Conservation (phyloP, 2,113 vertebrate species). For the Zosterops lateralis region DNA sequence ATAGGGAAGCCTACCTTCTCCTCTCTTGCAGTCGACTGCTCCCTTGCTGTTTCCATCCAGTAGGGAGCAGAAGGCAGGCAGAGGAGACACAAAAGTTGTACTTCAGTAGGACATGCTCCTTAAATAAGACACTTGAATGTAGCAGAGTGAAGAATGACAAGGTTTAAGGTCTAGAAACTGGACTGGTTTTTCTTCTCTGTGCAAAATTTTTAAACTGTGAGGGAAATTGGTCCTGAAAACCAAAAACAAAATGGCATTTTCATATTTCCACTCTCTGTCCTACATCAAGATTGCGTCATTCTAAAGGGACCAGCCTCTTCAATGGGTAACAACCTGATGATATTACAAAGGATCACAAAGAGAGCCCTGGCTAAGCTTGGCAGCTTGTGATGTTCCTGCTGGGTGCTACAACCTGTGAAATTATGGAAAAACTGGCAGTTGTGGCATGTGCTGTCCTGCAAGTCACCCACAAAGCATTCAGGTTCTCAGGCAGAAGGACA, state of each 20-base stretch:
- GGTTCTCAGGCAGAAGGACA: not conserved
- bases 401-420: not conserved
- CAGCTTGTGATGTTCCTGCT: not conserved
- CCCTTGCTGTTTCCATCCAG: accelerated
- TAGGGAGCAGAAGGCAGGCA: not conserved
- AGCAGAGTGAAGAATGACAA: not conserved
- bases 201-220: not conserved
- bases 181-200: too few species aligned
- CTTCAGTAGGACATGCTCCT: not conserved
- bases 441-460: not conserved
- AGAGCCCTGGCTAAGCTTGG: accelerated
- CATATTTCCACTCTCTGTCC: not conserved
- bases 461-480: not conserved
- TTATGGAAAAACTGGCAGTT: not conserved
- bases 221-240: not conserved
- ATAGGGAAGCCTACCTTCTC: not conserved
- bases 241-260: not conserved
- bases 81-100: accelerated
- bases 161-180: not conserved
- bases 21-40: accelerated
- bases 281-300: not conserved
- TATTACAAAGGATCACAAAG: not conserved
- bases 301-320: not conserved
- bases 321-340: not conserved
- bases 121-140: not conserved